Evolutionary conservation across 1,140 invertebrate species (phyloP), one percentile per base, ranked within the genome.

Genomic region (Pseudomyrmex concolor): DNA sequence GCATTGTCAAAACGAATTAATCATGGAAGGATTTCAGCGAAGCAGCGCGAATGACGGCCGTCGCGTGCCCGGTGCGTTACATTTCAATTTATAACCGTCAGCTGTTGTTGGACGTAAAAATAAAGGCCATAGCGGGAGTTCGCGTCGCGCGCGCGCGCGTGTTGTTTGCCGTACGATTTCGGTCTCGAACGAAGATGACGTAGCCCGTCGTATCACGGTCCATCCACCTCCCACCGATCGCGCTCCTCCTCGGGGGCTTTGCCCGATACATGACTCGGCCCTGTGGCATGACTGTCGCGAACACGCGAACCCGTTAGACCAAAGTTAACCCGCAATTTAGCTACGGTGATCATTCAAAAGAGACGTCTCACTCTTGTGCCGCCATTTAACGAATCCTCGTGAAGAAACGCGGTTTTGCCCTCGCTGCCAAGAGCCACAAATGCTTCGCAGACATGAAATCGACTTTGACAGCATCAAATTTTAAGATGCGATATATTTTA

Each of bases 281-380:
- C 90, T 86, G 86, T 87, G 88, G 89, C 87, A 90, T 86, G 86
- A 92, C 90, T 91, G 89, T 91, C 90, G 86, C 90, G 86, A 91
- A 90, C 91, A 91, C 87, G 84, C 91, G 86, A 91, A 91, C 90
- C 89, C 84, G 85, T 68, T 74, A 80, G 84, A 78, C 77, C 86
- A 84, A 90, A 90, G 90, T 92, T 90, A 91, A 91, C 90, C 90
- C 90, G 88, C 90, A 86, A 91, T 91, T 91, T 89, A 88, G 89
- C 81, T 87, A 86, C 82, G 84, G 86, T 84, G 78, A 86, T 87
- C 78, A 83, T 81, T 84, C 87, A 84, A 86, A 88, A 89, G 87
- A 90, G 89, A 92, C 84, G 84, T 91, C 86, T 92, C 89, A 90
- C 90, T 92, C 34, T 34, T 34, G 34, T 83, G 81, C 84, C 85